Conservation (phyloP, 2,113 vertebrate genomes). For the Toxostoma redivivum region DNA sequence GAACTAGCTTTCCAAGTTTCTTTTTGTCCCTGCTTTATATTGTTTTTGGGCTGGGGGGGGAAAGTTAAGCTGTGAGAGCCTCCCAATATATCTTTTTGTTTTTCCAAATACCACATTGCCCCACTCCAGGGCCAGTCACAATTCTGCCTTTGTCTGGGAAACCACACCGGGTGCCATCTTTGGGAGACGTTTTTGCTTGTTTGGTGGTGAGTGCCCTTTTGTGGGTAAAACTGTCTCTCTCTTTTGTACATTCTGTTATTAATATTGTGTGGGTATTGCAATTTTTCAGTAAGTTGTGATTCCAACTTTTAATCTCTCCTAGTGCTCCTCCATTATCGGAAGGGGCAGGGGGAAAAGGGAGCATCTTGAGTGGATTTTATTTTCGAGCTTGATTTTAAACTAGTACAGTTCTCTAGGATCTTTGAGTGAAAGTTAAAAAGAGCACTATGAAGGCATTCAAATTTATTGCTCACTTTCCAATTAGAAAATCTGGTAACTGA, state of each 20-base stretch:
- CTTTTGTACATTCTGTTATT: neutral
- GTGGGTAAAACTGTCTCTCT: neutral
- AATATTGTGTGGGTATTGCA: neutral
- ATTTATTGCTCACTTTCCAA: neutral
- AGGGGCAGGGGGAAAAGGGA: neutral
- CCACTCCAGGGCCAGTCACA: neutral
- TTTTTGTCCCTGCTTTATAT: neutral
- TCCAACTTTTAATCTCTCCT: neutral
- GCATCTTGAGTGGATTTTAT: neutral
- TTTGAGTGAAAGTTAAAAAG: neutral
- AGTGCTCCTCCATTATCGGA: neutral
- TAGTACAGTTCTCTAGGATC: neutral
- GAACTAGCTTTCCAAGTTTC: neutral
- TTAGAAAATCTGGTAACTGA: neutral
- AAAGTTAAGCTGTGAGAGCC: neutral
- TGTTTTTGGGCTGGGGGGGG: neutral
- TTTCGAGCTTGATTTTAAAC: neutral
- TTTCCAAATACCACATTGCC: neutral
- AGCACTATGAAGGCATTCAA: neutral
- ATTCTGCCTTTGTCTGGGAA: neutral
- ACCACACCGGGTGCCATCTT: neutral
- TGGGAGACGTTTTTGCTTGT: neutral
- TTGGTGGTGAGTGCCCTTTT: neutral
- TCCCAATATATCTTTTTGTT: neutral
- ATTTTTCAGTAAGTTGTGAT: neutral